Base-by-base conservation (phyloP, 1,140 invertebrate species). In the Paracyclopina nana region DNA sequence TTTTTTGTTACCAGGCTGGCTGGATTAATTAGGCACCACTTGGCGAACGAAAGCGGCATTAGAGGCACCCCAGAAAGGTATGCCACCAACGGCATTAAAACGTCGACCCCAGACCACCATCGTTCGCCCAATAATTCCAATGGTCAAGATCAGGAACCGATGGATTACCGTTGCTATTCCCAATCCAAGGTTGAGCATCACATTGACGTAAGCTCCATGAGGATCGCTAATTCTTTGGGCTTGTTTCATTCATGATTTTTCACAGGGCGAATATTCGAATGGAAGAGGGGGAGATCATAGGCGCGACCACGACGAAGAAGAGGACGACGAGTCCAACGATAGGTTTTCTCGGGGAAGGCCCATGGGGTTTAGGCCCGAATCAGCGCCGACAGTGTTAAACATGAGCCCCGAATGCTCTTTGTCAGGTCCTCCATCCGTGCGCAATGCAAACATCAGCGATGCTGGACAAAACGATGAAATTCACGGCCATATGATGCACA, bases 371-470 rank as follows among this genome's bases (percentile, higher is more conserved):
- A 16, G 50, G 8, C 50, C 50, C 2, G 50, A 52, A 27, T 52
- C 50, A n/a, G 50, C 50, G 11, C 50, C 50, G n/a, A 52, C 50
- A n/a, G 50, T 52, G 11, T 29, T 52, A 26, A 41, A 52, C 31
- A 52, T 52, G 50, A 46, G 31, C 38, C 50, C 50, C 4, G 50
- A 52, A 12, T n/a, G 16, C 18, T 42, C 38, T 2, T 14, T 48
- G 4, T 48, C 45, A 11, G 27, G 45, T 16, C 25, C 45, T 26
- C 45, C 45, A 25, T 48, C 45, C 3, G 11, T 28, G 3, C 22
- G 45, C 22, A 48, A 48, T 31, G 18, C 27, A 5, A 28, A 48
- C 16, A 22, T 48, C 45, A 48, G 25, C 14, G 28, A 48, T 5
- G 16, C 16, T 14, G 24, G 24, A 5, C 42, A 20, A 6, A 14